Base-by-base conservation (phyloP, 1,140 invertebrate genomes). In the Phthorimaea operculella region DNA sequence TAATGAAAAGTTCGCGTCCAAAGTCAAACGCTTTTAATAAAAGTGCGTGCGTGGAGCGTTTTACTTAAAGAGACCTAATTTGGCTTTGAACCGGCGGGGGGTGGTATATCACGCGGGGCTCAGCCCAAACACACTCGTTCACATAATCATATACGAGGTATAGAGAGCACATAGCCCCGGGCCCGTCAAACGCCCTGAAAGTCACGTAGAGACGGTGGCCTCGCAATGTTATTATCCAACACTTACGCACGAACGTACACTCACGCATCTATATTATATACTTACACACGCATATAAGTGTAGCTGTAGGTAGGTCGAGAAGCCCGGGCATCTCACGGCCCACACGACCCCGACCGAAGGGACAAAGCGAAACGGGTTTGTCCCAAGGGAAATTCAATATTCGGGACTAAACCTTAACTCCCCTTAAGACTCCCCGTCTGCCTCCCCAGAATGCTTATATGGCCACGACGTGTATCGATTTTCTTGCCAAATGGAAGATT, bases 381-480 rank as follows among this genome's bases (percentile, higher is more conserved):
- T 83, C 82, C 82, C 79, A 79, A 76, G 82, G 82, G 82, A 85
- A 85, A 85, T 85, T 85, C 82, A 85, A 85, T 85, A 85, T 85
- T 85, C 81, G 81, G 81, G 81, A 83, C 82, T 85, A 85, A 85
- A 85, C 78, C 82, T 83, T 83, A 83, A 78, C 82, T 77, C 79
- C 82, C 81, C 72, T 76, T 76, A 79, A 81, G 76, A 74, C 76
- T 72, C 79, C 81, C 81, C 74, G 76, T 78, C 78, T 79, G 68
- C 78, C 79, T 61, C 75, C 78, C 74, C 72, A 72, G 77, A 82
- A 83, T 84, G 81, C 81, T 84, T 84, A 84, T 84, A 84, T 84
- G 81, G 81, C 81, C 81, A 84, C 72, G 81, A 74, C 72, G 78
- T 84, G 81, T 84, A 84, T 84, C 81, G 81, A 84, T 84, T 83